phyloP scores from a whole-genome alignment of 2,888 invertebrate genomes.

The Plebejus melissa region DNA sequence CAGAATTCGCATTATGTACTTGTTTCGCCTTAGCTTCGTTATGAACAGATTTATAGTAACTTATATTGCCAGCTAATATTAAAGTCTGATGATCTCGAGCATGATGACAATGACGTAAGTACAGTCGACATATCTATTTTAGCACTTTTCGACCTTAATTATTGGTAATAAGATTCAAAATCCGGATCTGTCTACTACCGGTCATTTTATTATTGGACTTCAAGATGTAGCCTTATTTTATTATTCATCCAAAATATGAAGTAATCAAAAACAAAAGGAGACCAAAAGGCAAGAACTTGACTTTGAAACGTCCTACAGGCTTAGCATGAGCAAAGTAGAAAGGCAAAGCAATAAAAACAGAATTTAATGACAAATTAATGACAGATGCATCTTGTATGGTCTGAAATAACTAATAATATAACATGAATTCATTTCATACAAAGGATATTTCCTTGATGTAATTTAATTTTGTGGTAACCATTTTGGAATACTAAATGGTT shows the following conservation, averaged over 20 bases:
- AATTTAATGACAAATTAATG: background rate
- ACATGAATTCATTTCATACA: background rate
- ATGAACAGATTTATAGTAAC: conserved; percentile 3
- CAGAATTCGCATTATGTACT: background rate
- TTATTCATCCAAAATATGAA: background rate
- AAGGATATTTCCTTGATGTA: background rate
- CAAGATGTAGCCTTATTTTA: background rate
- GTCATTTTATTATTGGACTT: background rate
- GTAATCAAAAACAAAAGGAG: background rate
- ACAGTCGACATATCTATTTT: background rate
- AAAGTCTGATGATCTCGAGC: background rate
- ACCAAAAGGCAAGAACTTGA: background rate
- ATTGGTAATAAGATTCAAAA: too few relatives aligned
- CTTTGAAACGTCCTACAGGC: background rate
- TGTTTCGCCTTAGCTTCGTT: background rate
- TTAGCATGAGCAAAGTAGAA: background rate
- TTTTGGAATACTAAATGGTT: background rate
- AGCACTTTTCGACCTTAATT: background rate
- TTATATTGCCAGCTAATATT: background rate
- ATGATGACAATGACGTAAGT: background rate
- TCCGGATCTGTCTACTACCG: background rate
- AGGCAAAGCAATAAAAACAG: background rate
- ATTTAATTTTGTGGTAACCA: background rate
- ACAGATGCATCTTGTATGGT: background rate
- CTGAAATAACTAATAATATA: background rate